Evolutionary conservation across 2,888 invertebrate species (phyloP).

Genomic region (Mythimna impura): DNA sequence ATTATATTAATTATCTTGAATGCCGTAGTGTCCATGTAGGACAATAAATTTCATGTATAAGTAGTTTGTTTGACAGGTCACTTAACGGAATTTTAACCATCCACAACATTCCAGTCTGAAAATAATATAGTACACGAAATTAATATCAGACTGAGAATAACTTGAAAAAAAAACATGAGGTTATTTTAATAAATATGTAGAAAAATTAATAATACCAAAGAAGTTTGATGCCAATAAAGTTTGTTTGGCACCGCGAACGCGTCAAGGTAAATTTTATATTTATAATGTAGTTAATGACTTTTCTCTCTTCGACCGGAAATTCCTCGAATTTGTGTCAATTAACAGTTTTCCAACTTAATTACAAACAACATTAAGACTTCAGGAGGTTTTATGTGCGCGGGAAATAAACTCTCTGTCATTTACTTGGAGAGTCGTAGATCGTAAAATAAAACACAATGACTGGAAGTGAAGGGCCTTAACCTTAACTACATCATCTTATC

Average conservation of each 20-base stretch:
- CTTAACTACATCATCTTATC: conserved; percentile 18
- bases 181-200: neutral
- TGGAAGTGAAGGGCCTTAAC: conserved; percentile 10
- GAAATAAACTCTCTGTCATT: conserved; percentile 26
- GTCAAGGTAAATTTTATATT: conserved; percentile 9
- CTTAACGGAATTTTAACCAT: neutral
- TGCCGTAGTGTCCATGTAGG: too few species aligned
- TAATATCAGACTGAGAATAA: neutral
- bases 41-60: neutral
- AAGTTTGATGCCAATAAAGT: conserved; percentile 22
- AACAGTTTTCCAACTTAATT: conserved; percentile 36
- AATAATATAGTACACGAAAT: neutral
- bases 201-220: neutral
- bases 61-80: neutral
- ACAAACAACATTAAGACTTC: conserved; percentile 12
- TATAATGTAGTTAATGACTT: conserved; percentile 30
- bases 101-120: neutral
- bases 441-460: conserved; percentile 34
- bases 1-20: conserved; percentile 19
- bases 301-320: conserved; percentile 27
- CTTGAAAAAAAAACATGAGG: neutral
- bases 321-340: conserved; percentile 32
- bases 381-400: conserved; percentile 4
- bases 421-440: neutral
- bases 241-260: conserved; percentile 16